These are phyloP conservation scores for Caenorhabditis briggsae DNA, from an alignment of 1,140 invertebrate species.

Conservation along the genomic window DNA sequence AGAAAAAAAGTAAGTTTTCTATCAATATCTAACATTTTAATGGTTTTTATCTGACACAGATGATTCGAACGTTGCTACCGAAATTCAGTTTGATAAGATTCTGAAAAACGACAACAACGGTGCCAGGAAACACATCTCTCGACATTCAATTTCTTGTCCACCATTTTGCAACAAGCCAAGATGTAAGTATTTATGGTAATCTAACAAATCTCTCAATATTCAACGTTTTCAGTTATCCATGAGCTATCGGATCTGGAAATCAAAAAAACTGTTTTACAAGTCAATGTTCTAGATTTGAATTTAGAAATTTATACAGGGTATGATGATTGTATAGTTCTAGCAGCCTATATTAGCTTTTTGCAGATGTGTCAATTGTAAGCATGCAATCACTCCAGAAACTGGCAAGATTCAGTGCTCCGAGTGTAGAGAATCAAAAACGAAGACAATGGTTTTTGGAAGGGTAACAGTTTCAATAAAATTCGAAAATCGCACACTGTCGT, in stretches of 20 bases:
- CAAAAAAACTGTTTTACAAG: constrained; percentile 5
- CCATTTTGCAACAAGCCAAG: background rate
- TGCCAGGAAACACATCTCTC: background rate
- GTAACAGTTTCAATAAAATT: no score
- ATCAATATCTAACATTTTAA: background rate
- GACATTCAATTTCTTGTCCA: background rate
- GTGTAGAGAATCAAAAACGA: background rate
- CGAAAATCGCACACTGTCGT: background rate
- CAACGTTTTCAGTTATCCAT: constrained; percentile 20
- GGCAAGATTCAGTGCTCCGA: background rate
- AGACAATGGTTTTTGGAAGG: background rate
- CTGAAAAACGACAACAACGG: background rate
- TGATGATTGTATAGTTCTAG: background rate
- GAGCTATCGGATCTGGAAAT: constrained; percentile 4
- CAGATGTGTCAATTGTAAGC: background rate
- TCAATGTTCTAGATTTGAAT: constrained; percentile 35
- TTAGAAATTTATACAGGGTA: constrained; percentile 1
- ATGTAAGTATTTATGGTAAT: background rate
- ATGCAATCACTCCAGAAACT: background rate
- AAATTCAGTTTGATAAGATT: background rate
- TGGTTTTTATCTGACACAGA: background rate
- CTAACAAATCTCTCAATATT: background rate
- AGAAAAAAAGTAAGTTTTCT: background rate
- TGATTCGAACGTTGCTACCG: background rate
- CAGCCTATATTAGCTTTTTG: background rate